These are phyloP conservation scores for Tympanoctomys barrerae DNA, from an alignment of 2,797 vertebrate species.

Conservation along the genomic window DNA sequence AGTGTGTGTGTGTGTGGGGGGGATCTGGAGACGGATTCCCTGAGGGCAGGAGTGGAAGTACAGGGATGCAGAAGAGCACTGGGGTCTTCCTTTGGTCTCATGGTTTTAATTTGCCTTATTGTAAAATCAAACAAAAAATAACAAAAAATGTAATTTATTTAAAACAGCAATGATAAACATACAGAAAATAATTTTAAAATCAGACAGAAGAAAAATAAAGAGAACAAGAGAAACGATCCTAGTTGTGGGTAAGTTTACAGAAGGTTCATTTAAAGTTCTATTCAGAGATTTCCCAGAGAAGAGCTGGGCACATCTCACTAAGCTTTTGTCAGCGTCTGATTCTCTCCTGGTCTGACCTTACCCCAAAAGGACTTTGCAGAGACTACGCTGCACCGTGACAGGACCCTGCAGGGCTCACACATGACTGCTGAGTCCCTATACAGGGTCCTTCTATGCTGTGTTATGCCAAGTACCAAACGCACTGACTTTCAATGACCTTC, in stretches of 20 bases:
- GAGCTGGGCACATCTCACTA: background rate
- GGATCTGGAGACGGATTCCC: background rate
- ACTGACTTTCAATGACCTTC: background rate
- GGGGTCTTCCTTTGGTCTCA: background rate
- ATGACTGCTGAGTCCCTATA: background rate
- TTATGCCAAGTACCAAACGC: background rate
- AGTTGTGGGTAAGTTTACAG: background rate
- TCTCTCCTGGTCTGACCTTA: background rate
- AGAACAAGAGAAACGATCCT: background rate
- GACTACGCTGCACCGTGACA: accelerated
- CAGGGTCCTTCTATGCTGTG: background rate
- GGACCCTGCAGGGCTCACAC: background rate
- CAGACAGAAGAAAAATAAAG: background rate
- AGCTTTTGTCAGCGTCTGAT: background rate
- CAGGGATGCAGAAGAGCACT: background rate
- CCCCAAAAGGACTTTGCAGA: conserved; percentile 8
- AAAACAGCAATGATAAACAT: conserved; percentile 8
- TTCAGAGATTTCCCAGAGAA: background rate
- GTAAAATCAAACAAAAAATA: background rate
- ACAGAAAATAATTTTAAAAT: conserved; percentile 13
- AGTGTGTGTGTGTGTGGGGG: too few relatives aligned
- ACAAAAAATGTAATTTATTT: background rate
- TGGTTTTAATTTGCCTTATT: background rate
- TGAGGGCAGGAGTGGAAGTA: background rate
- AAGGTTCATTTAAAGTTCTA: background rate